Evolutionary conservation across 1,140 invertebrate species (phyloP), one percentile per base, ranked within the genome.

Genomic region (Propsilocerus akamusi): DNA sequence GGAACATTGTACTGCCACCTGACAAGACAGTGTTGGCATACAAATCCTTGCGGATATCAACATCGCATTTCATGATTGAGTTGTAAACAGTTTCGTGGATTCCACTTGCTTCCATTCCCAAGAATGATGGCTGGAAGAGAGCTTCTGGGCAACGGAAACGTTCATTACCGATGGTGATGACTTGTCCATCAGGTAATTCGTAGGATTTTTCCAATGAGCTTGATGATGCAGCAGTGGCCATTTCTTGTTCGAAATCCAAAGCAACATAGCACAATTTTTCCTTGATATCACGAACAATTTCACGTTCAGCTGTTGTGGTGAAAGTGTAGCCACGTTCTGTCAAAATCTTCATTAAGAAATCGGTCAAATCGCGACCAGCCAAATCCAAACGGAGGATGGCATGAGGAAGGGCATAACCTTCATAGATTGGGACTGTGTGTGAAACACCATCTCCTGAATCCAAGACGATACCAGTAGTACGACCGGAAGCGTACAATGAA

Each of bases 1-100:
- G 88, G 72, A 87, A 94, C 89, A 92, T 92, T 59, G 86, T 90
- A 73, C 86, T 88, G 67, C 89, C 88, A 55, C 86, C 86, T 53
- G 85, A 89, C 63, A 92, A 67, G 55, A 91, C 87, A 56, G 83
- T 90, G 77, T 93, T 93, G 71, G 87, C 85, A 68, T 92, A 92
- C 69, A 92, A 69, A 71, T 92, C 88, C 74, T n/a, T n/a, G n/a
- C n/a, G n/a, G n/a, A n/a, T n/a, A n/a, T n/a, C n/a, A n/a, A n/a
- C n/a, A n/a, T n/a, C n/a, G n/a, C n/a, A n/a, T n/a, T n/a, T n/a
- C n/a, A n/a, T n/a, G n/a, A n/a, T n/a, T n/a, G n/a, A n/a, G n/a
- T n/a, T n/a, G n/a, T n/a, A n/a, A n/a, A n/a, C n/a, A n/a, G n/a
- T n/a, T n/a, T 75, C 73, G 50, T 72, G 82, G 51, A 84, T 65